Evolutionary conservation across 2,888 invertebrate genomes (phyloP), one percentile per base, ranked within the genome.

Genomic region (Nudaria mundana): DNA sequence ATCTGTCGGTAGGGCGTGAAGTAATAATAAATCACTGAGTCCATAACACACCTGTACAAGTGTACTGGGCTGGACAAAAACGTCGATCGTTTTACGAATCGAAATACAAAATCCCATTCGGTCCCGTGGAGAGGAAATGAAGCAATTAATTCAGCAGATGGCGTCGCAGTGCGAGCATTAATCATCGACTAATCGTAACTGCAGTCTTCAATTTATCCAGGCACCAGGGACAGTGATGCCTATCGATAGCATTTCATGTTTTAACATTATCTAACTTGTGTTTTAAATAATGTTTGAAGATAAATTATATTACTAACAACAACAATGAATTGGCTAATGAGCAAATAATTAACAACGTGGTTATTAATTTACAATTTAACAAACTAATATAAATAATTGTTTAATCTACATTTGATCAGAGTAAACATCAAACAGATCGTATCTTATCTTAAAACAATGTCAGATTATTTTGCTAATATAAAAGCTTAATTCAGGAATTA

Each of bases 131-230:
- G 79, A 81, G 88, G 88, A 88, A 88, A 88, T 87, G 86, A 87
- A 87, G 81, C 88, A 87, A 88, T 88, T 88, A 87, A 87, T 87
- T 76, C 83, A 74, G 84, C 86, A 87, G 88, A 87, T 87, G 87
- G 87, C 85, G 82, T 76, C 78, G 78, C 82, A 81, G 83, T 81
- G 75, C 83, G 83, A 81, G 80, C 77, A 87, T 88, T 86, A 87
- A 87, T 88, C 88, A 88, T 86, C 78, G 80, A 80, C 86, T 87
- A 87, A 88, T 86, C 85, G 84, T 82, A 81, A 82, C 87, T 87
- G 85, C 86, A 88, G 87, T 87, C 87, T 87, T 86, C 84, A 83
- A 87, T 87, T 86, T 84, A 85, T 77, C 72, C 76, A 66, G 65
- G 67, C 67, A 71, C 71, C 55, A 52, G 66, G 40, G 48, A 55